Evolutionary conservation across 2,797 vertebrate genomes (phyloP).

Genomic region (Lateolabrax maculatus): DNA sequence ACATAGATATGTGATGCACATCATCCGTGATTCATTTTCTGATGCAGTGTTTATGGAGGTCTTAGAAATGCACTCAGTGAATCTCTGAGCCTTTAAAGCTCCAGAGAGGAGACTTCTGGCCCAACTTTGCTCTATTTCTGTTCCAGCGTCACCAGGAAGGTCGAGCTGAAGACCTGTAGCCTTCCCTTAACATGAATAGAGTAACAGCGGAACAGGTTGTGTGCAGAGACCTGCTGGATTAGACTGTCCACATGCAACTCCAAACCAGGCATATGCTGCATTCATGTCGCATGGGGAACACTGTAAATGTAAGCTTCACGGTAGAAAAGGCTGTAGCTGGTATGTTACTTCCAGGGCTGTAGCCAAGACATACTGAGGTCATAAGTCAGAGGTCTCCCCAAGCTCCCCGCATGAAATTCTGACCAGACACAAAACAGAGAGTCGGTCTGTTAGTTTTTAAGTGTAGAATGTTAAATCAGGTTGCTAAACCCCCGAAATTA

Average conservation of each 20-base stretch:
- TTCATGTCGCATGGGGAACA: constrained; percentile 12
- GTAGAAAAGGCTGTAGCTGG: not conserved
- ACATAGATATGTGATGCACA: constrained; percentile 21
- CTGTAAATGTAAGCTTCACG: not conserved
- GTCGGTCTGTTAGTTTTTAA: not conserved
- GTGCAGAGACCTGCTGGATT: constrained; percentile 1
- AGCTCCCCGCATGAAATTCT: not conserved
- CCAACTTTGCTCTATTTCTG: constrained; percentile 20
- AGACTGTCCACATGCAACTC: constrained; percentile 1
- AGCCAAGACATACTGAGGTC: not conserved
- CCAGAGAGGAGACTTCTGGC: constrained; percentile 11
- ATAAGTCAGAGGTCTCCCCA: not conserved
- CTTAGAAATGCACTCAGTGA: not conserved
- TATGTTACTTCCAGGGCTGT: not conserved
- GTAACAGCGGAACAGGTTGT: constrained; percentile 23
- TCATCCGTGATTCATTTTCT: constrained; percentile 18
- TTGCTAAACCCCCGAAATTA: not conserved
- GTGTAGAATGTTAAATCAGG: not conserved
- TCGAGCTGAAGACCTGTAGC: constrained; percentile 30
- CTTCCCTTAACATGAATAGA: constrained; percentile 12
- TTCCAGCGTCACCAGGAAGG: constrained; percentile 25
- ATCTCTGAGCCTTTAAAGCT: not conserved
- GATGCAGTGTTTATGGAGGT: constrained; percentile 1
- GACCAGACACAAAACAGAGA: not conserved
- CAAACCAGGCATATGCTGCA: constrained; percentile 9